phyloP scores from a whole-genome alignment of 2,113 vertebrate genomes.

The Ranitomeya imitator region DNA sequence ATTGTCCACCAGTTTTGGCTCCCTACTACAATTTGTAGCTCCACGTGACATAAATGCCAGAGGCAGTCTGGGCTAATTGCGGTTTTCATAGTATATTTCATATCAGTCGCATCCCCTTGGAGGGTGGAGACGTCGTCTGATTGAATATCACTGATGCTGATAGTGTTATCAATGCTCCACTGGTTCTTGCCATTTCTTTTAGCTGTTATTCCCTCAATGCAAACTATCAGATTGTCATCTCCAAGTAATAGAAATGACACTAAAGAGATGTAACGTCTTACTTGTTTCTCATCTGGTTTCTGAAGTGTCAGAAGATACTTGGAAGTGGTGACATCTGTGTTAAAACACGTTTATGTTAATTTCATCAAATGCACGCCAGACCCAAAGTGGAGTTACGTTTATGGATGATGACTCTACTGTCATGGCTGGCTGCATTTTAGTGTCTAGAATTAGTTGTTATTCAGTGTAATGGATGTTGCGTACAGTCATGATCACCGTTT shows the following conservation, averaged over 20 bases:
- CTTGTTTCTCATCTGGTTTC: constrained; percentile 26
- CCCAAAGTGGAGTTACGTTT: background rate
- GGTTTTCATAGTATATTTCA: constrained; percentile 43
- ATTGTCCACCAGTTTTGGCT: too few species aligned
- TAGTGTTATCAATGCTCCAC: constrained; percentile 35
- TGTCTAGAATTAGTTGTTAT: background rate
- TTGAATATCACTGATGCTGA: constrained; percentile 21
- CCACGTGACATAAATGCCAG: constrained; percentile 11
- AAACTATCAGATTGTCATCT: constrained; percentile 28
- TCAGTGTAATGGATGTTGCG: background rate
- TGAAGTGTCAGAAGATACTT: constrained; percentile 14
- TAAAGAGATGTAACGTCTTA: constrained; percentile 2
- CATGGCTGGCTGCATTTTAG: background rate
- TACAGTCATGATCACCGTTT: background rate
- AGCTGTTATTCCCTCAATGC: constrained; percentile 30
- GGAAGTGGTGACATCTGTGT: background rate
- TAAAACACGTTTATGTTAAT: background rate
- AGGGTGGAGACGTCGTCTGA: constrained; percentile 6
- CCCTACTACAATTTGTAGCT: constrained; percentile 47
- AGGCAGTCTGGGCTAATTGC: constrained; percentile 38
- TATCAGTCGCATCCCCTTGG: constrained; percentile 9
- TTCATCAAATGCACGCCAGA: background rate
- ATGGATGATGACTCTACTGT: background rate
- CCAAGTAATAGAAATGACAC: constrained; percentile 22
- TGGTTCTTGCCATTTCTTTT: constrained; percentile 32